Base-by-base conservation (phyloP, 2,113 vertebrate genomes). In the Oostethus manadensis region DNA sequence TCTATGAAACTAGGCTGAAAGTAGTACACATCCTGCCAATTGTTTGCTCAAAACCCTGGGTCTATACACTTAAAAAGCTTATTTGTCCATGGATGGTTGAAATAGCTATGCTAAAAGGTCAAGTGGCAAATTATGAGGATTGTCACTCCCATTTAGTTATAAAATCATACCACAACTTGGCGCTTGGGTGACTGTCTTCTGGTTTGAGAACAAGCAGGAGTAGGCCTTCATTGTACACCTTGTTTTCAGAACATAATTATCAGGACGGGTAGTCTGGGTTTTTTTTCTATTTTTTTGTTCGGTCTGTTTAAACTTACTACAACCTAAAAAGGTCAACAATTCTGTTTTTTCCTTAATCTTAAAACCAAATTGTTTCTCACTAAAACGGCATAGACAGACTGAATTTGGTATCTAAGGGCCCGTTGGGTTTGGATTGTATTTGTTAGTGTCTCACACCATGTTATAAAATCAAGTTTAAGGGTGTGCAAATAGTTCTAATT, bases 381-480 rank as follows among this genome's bases (percentile, higher is more conserved):
- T 18, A 18, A 53, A 53, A 35, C 35, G 26, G 35, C 22, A 47
- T 18, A 49, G 58, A 56, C 58, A 59, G 16, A 56, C 58, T 56
- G 16, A 62, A 26, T 48, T 29, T 21, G 21, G 10, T 47, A 33
- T 57, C 43, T 14, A 16, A 22, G 23, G 38, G 64, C 26, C 23
- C 29, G 15, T 44, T 51, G 43, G 58, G 69, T 71, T 29, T 71
- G 40, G 56, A 62, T 40, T 49, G 68, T 56, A 29, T 67, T 46
- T 48, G 58, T 53, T 23, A 68, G 50, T 64, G 18, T 40, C 26
- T 51, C 42, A 54, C 68, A 54, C 68, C 6, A 53, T 51, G 45
- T 56, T 50, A 54, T 56, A 20, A 22, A 13, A 38, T 62, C 42
- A n/a, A 17, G 16, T 58, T 48, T 18, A 54, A 54, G 51, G 45